Conservation (phyloP, 2,797 vertebrate genomes). For the Limosa lapponica region DNA sequence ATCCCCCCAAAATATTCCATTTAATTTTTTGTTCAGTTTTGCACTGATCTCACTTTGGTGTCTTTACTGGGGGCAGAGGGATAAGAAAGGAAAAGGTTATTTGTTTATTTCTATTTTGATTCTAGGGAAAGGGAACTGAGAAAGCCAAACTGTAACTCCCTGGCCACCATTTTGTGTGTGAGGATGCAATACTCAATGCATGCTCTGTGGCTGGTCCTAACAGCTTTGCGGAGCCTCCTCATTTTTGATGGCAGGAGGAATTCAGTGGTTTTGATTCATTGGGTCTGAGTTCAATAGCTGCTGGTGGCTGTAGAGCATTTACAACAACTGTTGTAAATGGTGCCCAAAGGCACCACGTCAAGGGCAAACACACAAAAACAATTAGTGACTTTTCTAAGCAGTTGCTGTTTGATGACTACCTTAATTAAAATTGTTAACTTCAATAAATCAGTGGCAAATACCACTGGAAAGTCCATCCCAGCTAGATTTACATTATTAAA, state of each 20-base stretch:
- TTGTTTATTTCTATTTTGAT: background rate
- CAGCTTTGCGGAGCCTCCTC: background rate
- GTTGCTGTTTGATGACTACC: background rate
- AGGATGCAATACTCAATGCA: background rate
- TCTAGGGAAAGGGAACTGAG: background rate
- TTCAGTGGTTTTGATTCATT: background rate
- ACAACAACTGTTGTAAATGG: background rate
- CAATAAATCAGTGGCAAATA: background rate
- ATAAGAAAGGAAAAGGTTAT: background rate
- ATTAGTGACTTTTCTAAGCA: background rate
- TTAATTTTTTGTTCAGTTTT: constrained; percentile 2
- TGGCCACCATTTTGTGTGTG: background rate
- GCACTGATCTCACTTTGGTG: background rate
- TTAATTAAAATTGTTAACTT: background rate
- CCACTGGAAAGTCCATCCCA: background rate
- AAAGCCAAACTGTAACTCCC: background rate
- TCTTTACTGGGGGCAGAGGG: background rate
- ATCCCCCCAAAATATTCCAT: background rate
- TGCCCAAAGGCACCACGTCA: background rate
- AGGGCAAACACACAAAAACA: background rate
- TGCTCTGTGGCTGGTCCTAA: background rate
- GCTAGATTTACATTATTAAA: background rate
- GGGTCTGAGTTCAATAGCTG: background rate
- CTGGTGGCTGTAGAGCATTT: background rate
- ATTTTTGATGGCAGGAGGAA: background rate